These are phyloP conservation scores for Mirounga angustirostris DNA, from an alignment of 2,113 vertebrate genomes.

Conservation along the genomic window DNA sequence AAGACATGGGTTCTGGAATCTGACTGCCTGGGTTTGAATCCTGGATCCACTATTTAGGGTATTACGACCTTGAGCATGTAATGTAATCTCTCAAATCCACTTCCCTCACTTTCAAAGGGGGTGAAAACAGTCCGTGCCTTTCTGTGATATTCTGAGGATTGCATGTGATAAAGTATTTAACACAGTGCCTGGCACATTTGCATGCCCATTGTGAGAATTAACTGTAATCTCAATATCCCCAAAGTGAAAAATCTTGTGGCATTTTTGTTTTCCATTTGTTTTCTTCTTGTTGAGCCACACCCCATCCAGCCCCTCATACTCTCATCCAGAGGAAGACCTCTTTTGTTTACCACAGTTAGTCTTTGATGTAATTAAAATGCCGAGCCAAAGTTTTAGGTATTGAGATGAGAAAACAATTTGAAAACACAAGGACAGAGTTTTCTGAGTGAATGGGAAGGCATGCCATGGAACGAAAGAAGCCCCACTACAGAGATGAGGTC, in stretches of 20 bases:
- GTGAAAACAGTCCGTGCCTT: background rate
- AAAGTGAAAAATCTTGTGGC: background rate
- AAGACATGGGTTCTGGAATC: background rate
- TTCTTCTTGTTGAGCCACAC: background rate
- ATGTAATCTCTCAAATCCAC: background rate
- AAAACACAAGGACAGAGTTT: background rate
- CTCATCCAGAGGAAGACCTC: background rate
- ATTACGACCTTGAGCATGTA: background rate
- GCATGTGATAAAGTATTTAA: background rate
- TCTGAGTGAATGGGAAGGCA: background rate
- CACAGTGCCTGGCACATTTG: background rate
- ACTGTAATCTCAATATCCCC: background rate
- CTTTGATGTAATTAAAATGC: background rate
- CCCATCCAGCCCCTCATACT: fast-evolving
- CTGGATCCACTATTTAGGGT: background rate
- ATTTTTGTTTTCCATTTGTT: background rate
- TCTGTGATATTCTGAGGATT: background rate
- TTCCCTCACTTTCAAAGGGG: background rate
- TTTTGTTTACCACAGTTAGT: background rate
- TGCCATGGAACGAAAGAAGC: background rate
- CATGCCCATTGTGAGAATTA: background rate
- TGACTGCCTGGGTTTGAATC: background rate
- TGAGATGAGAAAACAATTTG: background rate
- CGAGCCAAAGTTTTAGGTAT: background rate
- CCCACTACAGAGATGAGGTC: background rate